These are phyloP conservation scores for Hycleus cichorii DNA, from an alignment of 1,140 invertebrate species.

Conservation along the genomic window DNA sequence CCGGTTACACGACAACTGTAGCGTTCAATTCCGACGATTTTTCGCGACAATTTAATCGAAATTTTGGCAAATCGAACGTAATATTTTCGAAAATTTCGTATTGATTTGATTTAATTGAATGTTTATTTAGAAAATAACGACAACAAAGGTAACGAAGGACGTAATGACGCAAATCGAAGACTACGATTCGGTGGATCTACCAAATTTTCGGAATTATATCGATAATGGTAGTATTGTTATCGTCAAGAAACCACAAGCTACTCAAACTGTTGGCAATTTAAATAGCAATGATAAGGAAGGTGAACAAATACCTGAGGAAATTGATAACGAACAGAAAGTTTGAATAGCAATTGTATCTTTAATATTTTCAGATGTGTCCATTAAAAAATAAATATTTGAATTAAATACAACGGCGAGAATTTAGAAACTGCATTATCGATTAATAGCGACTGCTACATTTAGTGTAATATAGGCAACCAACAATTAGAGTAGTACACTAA, in stretches of 20 bases:
- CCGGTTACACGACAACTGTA: not conserved
- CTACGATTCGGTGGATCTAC: not conserved
- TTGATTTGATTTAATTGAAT: too few species aligned
- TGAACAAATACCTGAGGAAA: constrained; percentile 7
- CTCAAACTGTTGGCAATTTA: not conserved
- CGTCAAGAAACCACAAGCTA: not conserved
- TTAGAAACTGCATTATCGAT: too few species aligned
- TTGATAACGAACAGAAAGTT: not conserved
- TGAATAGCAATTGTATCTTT: too few species aligned
- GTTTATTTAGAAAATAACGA: not conserved
- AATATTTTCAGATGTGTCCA: too few species aligned
- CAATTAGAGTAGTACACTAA: too few species aligned
- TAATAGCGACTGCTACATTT: too few species aligned
- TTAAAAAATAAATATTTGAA: too few species aligned
- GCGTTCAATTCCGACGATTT: not conserved
- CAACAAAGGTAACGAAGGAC: not conserved
- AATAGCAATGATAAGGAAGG: not conserved
- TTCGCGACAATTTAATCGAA: not conserved
- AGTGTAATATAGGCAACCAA: too few species aligned
- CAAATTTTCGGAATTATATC: constrained; percentile 1
- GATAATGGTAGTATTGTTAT: constrained; percentile 3
- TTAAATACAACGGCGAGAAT: too few species aligned
- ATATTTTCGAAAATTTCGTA: not conserved
- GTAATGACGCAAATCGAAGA: constrained; percentile 1
- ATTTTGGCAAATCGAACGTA: not conserved